Evolutionary conservation across 2,888 invertebrate species (phyloP).

Genomic region (Scaptomyza caliginosa): DNA sequence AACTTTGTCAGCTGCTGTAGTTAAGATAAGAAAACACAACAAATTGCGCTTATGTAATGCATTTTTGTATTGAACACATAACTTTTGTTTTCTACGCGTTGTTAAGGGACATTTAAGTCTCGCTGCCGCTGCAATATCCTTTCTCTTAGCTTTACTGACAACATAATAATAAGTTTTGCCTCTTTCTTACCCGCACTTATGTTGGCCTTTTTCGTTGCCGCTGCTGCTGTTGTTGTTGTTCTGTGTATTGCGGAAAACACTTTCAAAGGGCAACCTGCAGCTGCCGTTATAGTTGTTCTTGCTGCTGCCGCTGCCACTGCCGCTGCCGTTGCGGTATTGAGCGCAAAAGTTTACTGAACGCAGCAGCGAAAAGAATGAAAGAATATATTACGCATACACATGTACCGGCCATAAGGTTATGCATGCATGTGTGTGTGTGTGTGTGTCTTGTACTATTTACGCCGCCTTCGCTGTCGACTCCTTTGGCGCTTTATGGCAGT

Average conservation of each 20-base stretch:
- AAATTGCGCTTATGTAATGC: constrained; percentile 6
- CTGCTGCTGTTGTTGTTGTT: constrained; percentile 36
- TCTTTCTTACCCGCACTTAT: constrained; percentile 1
- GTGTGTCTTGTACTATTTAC: constrained; percentile 60
- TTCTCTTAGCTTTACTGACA: constrained; percentile 61
- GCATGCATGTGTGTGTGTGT: constrained; percentile 18
- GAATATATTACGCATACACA: constrained; percentile 59
- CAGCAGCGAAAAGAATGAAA: constrained; percentile 21
- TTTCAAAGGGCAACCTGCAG: constrained; percentile 76
- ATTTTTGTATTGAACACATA: constrained; percentile 25
- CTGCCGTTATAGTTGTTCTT: constrained; percentile 38
- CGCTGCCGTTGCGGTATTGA: constrained; percentile 65
- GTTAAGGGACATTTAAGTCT: constrained; percentile 21
- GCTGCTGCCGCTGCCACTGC: constrained; percentile 26
- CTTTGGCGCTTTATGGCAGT: constrained; percentile 68
- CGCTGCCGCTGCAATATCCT: constrained; percentile 28
- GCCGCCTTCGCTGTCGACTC: constrained; percentile 58
- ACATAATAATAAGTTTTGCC: constrained; percentile 76
- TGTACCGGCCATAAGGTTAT: constrained; percentile 40
- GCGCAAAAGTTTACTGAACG: constrained; percentile 74
- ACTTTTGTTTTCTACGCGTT: constrained; percentile 9
- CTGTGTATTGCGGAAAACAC: constrained; percentile 55
- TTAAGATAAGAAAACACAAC: background rate
- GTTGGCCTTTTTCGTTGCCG: constrained; percentile 6
- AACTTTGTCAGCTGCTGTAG: background rate